Evolutionary conservation across 2,797 vertebrate species (phyloP), one percentile per base, ranked within the genome.

Genomic region (Phrynocephalus forsythii): DNA sequence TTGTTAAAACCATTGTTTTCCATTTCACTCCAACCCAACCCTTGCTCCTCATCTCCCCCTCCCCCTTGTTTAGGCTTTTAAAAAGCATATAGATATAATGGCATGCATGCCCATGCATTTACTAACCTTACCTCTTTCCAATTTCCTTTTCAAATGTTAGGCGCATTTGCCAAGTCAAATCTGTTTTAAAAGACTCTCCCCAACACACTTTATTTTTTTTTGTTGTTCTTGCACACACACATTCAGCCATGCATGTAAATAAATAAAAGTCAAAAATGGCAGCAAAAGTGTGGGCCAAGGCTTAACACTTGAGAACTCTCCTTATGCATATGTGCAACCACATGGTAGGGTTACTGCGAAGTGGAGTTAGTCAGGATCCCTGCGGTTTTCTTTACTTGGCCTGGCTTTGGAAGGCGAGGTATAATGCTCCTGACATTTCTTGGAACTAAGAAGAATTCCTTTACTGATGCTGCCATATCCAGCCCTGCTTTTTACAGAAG

Each of bases 241-340:
- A 72, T 67, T 52, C 71, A 72, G n/a, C 67, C 67, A 2, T 44
- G 1, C 16, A 18, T 6, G 6, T 4, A n/a, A 44, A 73, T 26
- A 63, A 71, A 79, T 52, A 30, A 30, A 79, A 52, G 20, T 60
- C 44, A 38, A 6, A 8, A 0, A 11, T 48, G 76, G 60, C 26
- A 13, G 5, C 63, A 9, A 56, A 63, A 38, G 67, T 7, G 52
- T 73, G 26, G 8, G 84, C 13, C 52, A 48, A 33, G 44, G 28
- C 52, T 66, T 75, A 30, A 38, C 52, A 16, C 33, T 38, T 90
- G 90, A 86, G 91, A 93, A 90, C 91, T 92, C 90, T 79, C 88
- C 82, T 75, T 69, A 9, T 1, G 69, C 86, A 90, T 86, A 24
- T 66, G 24, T 80, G 33, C 56, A 83, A 75, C 66, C 2, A 13